Evolutionary conservation across 2,888 invertebrate genomes (phyloP).

Genomic region (Apeira syringaria): DNA sequence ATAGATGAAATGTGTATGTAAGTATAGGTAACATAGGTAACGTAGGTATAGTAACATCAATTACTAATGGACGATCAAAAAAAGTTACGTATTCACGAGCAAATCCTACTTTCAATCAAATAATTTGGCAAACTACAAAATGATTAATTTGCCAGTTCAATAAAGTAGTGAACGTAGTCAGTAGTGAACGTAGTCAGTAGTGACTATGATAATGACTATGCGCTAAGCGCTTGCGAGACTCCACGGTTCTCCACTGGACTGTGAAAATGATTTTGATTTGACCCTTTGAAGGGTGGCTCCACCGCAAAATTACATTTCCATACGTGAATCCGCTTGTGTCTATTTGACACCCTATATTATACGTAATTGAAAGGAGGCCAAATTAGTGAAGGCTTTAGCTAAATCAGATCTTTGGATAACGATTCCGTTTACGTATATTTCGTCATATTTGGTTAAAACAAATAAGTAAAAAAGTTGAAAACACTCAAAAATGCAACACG

Average conservation of each 20-base stretch:
- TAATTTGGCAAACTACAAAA: conserved; percentile 8
- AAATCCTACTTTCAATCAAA: conserved; percentile 1
- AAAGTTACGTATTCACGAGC: too few relatives aligned
- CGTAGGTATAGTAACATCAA: too few relatives aligned
- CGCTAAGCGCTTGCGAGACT: conserved; percentile 31
- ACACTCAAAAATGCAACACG: too few relatives aligned
- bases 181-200: conserved; percentile 9
- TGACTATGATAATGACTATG: too few relatives aligned
- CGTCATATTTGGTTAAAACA: too few relatives aligned
- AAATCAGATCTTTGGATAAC: neutral
- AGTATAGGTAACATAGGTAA: too few relatives aligned
- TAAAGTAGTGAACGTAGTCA: conserved; percentile 19
- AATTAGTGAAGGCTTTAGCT: conserved; percentile 15
- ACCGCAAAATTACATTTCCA: conserved; percentile 82
- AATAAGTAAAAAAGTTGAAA: too few relatives aligned
- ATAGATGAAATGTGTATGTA: too few relatives aligned
- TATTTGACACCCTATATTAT: conserved; percentile 50
- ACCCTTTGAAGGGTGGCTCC: conserved; percentile 77
- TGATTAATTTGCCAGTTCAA: conserved; percentile 9
- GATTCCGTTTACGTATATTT: neutral
- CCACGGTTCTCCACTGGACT: conserved; percentile 72
- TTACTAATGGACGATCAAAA: too few relatives aligned
- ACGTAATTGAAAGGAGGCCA: conserved; percentile 42
- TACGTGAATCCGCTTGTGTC: conserved; percentile 62
- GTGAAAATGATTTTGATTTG: conserved; percentile 84